Percentiles rank a stretch among this genome's conserved stretches.
Evolutionary conservation across 2,113 vertebrate species (phyloP).

Genomic region (Cynopterus brachyotis): DNA sequence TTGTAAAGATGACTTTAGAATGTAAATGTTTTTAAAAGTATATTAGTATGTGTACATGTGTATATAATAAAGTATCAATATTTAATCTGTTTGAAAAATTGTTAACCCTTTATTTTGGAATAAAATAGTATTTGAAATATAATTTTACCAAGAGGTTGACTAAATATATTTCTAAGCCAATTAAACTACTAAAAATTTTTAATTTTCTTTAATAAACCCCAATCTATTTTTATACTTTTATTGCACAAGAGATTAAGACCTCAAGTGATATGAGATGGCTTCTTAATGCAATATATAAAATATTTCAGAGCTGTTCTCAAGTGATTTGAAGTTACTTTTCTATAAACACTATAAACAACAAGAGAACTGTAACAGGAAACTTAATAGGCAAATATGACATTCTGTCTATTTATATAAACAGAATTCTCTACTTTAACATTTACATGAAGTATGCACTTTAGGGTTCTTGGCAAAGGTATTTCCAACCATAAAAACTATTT

Average conservation of each 20-base stretch:
- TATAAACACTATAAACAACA: neutral
- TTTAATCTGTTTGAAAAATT: slow-evolving; percentile 29
- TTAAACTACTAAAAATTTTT: neutral
- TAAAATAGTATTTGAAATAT: slow-evolving; percentile 26
- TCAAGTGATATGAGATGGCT: neutral
- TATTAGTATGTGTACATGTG: neutral
- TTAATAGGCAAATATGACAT: neutral
- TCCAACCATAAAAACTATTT: slow-evolving; percentile 20
- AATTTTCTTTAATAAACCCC: slow-evolving; percentile 19
- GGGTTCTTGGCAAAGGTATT: neutral
- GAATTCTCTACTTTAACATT: neutral
- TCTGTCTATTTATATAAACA: neutral
- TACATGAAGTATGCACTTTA: slow-evolving; percentile 7
- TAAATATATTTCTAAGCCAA: slow-evolving; percentile 35
- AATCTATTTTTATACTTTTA: slow-evolving; percentile 24
- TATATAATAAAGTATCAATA: slow-evolving; percentile 36
- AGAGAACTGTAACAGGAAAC: neutral
- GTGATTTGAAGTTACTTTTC: neutral
- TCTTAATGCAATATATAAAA: neutral
- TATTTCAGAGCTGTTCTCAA: neutral
- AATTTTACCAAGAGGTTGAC: neutral
- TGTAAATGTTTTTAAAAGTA: neutral
- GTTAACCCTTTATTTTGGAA: neutral
- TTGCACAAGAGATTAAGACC: neutral
- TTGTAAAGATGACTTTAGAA: slow-evolving; percentile 53